These are phyloP conservation scores for Wasmannia auropunctata DNA, from an alignment of 1,140 invertebrate species.

Conservation along the genomic window DNA sequence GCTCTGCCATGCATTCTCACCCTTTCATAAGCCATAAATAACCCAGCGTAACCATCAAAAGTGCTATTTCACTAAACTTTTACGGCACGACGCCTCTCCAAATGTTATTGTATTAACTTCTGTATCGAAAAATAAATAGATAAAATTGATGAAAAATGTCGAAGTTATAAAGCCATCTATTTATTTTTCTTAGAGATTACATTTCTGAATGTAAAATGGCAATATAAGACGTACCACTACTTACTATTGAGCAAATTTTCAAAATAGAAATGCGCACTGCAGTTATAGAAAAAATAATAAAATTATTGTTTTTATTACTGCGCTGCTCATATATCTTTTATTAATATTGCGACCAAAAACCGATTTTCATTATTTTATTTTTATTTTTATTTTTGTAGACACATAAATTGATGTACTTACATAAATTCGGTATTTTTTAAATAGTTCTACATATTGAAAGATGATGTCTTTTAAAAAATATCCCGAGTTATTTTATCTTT, in stretches of 20 bases:
- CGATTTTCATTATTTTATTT: background rate
- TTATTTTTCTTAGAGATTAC: background rate
- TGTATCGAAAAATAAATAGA: background rate
- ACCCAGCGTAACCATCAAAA: conserved; percentile 9
- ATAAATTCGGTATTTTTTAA: background rate
- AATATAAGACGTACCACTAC: background rate
- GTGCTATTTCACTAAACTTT: conserved; percentile 33
- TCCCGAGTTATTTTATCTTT: background rate
- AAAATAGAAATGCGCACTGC: background rate
- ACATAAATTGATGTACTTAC: background rate
- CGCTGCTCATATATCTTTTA: background rate
- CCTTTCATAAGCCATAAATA: conserved; percentile 32
- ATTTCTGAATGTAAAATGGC: background rate
- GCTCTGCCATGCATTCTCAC: background rate
- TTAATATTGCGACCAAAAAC: too few species aligned
- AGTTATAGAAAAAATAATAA: background rate
- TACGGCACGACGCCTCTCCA: background rate
- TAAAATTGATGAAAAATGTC: background rate
- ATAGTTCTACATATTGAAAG: background rate
- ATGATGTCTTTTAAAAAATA: background rate
- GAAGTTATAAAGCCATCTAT: background rate
- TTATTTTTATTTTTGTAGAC: background rate
- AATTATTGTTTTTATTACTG: background rate
- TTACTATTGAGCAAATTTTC: background rate
- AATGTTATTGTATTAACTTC: conserved; percentile 19